These are phyloP conservation scores for Scrobipalpa costella DNA, from an alignment of 2,888 invertebrate species.

Conservation along the genomic window DNA sequence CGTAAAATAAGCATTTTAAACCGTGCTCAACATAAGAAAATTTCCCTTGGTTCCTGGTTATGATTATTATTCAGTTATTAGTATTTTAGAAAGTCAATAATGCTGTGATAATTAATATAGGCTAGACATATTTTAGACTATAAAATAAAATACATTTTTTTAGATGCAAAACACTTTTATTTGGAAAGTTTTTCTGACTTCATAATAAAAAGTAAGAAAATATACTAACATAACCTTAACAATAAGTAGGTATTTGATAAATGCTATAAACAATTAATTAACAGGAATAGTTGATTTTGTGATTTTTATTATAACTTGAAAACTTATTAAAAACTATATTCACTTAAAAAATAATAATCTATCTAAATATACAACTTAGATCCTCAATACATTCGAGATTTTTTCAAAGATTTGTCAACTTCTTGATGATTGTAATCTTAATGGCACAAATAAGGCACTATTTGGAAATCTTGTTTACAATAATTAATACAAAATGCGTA, in stretches of 20 bases:
- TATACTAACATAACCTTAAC: too few species aligned
- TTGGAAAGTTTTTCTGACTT: conserved; percentile 20
- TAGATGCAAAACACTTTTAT: conserved; percentile 23
- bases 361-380: conserved; percentile 5
- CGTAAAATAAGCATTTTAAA: too few species aligned
- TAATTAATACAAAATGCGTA: conserved; percentile 1
- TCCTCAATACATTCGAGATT: conserved; percentile 8
- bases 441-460: conserved; percentile 1
- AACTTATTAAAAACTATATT: background rate
- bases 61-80: background rate
- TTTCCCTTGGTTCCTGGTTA: too few species aligned
- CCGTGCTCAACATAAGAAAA: too few species aligned
- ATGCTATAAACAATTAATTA: conserved; percentile 29
- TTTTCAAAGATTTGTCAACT: background rate
- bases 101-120: conserved; percentile 8
- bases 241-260: conserved; percentile 10
- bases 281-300: conserved; percentile 20
- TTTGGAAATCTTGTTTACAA: background rate
- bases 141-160: background rate
- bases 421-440: background rate
- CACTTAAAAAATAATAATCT: background rate
- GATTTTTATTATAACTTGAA: background rate
- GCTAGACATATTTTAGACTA: background rate
- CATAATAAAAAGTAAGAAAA: conserved; percentile 31
- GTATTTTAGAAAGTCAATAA: background rate